These are phyloP conservation scores for Pocillopora damicornis DNA, from an alignment of 64 coral and sea anemone species.

Conservation along the genomic window DNA sequence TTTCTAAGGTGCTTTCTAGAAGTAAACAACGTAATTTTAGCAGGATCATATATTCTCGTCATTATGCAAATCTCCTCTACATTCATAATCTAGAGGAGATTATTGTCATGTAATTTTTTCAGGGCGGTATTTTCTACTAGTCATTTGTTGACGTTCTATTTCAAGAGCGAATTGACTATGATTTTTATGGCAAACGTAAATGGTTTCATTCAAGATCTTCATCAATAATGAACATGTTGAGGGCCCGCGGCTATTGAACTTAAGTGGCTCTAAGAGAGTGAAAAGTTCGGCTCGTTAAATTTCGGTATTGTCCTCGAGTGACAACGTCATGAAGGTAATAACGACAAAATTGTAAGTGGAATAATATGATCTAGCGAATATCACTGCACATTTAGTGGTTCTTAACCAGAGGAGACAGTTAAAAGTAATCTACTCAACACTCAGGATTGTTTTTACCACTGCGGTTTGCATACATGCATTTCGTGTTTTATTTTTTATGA, in stretches of 20 bases:
- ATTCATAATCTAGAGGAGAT: not conserved
- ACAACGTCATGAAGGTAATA: not conserved
- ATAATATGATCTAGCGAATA: not conserved
- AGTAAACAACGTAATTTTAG: not conserved
- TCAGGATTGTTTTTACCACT: not conserved
- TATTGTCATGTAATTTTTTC: slow-evolving; percentile 1
- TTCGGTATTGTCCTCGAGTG: not conserved
- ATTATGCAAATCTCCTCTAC: slow-evolving; percentile 10
- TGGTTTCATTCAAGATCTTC: not conserved
- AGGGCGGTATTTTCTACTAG: not conserved
- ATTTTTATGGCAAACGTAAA: not conserved
- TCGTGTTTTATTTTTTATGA: not conserved
- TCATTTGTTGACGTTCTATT: slow-evolving; percentile 14
- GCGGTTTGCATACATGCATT: not conserved
- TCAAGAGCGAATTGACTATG: slow-evolving; percentile 9
- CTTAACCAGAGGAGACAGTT: not conserved
- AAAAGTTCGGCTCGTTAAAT: not conserved
- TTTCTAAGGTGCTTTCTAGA: not conserved
- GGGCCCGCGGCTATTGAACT: not conserved
- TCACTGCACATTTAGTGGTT: not conserved
- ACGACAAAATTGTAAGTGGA: not conserved
- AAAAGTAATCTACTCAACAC: not conserved
- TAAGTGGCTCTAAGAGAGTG: not conserved
- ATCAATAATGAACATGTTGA: not conserved
- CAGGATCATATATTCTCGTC: not conserved